Evolutionary conservation across 2,797 vertebrate species (phyloP).

Genomic region (Acrossocheilus wenchowensis): DNA sequence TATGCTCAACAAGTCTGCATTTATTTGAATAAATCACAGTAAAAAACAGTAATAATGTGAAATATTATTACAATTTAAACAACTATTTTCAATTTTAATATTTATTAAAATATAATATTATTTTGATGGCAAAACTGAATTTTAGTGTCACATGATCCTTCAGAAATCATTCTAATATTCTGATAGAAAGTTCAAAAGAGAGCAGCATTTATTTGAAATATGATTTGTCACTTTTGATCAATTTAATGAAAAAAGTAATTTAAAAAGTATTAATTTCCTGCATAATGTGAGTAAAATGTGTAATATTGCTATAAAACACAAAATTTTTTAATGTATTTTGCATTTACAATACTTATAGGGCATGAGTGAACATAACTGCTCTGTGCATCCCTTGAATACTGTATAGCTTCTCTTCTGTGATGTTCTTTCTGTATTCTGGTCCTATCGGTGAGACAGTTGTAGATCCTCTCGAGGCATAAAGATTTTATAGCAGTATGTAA

Average conservation of each 20-base stretch:
- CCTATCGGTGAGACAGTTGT: conserved; percentile 9
- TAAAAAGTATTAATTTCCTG: not conserved
- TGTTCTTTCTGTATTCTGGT: conserved; percentile 26
- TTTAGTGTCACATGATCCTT: not conserved
- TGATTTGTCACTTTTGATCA: not conserved
- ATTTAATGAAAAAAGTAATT: not conserved
- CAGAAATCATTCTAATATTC: not conserved
- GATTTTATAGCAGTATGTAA: conserved; percentile 41
- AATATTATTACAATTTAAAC: not conserved
- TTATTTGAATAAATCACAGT: not conserved
- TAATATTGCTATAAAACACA: not conserved
- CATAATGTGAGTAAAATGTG: not conserved
- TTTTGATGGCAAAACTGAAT: not conserved
- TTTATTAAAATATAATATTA: not conserved
- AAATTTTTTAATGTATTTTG: not conserved
- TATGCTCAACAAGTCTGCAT: not conserved
- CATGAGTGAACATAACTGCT: not conserved
- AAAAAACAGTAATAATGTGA: not conserved
- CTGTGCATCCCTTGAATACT: not conserved
- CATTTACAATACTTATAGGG: not conserved
- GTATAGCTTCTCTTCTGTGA: conserved; percentile 1
- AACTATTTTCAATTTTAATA: not conserved
- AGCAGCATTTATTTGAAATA: not conserved
- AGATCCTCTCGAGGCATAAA: conserved; percentile 25
- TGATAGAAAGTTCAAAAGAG: not conserved